phyloP scores from a whole-genome alignment of 2,113 vertebrate species.

The Rostratula benghalensis region DNA sequence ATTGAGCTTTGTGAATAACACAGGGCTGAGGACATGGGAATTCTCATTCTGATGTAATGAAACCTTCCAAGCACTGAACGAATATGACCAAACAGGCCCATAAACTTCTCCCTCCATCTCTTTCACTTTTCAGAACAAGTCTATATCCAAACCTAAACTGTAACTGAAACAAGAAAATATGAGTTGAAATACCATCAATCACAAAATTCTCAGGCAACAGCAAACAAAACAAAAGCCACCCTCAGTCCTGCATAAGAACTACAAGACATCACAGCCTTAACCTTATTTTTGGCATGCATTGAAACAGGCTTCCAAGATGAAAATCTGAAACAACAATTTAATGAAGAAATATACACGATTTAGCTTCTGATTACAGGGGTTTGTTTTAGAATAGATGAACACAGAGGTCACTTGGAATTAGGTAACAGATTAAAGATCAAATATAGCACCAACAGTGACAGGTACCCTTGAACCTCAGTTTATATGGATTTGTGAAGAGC shows the following conservation, averaged over 20 bases:
- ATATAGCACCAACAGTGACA: neutral
- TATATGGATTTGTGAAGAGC: neutral
- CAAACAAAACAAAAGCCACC: neutral
- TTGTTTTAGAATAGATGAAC: neutral
- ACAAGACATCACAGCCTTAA: neutral
- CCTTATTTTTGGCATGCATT: neutral
- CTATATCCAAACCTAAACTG: neutral
- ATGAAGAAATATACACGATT: neutral
- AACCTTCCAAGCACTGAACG: neutral
- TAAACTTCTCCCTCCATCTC: neutral
- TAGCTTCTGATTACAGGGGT: neutral
- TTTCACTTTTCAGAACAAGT: neutral
- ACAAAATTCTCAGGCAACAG: neutral
- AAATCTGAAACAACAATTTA: neutral
- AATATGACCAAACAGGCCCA: neutral
- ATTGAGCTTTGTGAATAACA: neutral
- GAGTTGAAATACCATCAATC: neutral
- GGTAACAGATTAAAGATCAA: slow-evolving; percentile 16
- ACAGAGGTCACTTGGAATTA: neutral
- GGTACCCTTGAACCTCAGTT: neutral
- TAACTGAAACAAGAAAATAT: neutral
- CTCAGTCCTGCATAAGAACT: neutral
- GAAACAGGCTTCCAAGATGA: neutral
- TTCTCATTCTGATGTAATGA: neutral
- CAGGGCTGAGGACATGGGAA: neutral